Conservation (phyloP, 2,797 vertebrate genomes). For the Callimico goeldii region DNA sequence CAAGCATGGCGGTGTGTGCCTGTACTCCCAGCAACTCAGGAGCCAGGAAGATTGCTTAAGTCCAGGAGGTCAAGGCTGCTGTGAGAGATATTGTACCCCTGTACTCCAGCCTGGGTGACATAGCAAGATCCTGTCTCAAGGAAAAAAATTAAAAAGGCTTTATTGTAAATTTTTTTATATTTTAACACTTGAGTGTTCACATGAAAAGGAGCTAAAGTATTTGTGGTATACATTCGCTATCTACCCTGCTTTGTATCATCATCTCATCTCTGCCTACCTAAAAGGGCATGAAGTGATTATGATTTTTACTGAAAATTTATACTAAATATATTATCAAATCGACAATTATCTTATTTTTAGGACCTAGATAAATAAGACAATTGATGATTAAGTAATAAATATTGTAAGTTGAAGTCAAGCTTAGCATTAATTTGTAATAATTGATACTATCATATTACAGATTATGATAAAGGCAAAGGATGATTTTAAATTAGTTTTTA, state of each 20-base stretch:
- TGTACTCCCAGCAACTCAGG: neutral
- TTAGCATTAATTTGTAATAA: neutral
- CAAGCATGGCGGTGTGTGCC: neutral
- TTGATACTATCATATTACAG: neutral
- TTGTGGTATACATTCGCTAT: neutral
- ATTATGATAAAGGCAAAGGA: neutral
- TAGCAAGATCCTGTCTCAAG: neutral
- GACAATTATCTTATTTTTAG: neutral
- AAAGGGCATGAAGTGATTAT: neutral
- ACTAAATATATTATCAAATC: neutral
- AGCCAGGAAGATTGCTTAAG: neutral
- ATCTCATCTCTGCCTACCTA: neutral
- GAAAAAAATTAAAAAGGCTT: neutral
- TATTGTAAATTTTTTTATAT: neutral
- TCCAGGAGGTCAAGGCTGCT: neutral
- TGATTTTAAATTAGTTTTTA: neutral
- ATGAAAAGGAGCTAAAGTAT: neutral
- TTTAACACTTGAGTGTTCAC: neutral
- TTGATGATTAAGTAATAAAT: neutral
- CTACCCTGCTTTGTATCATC: neutral
- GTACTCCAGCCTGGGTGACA: neutral
- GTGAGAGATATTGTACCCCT: neutral
- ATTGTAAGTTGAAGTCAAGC: neutral
- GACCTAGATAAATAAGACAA: neutral
- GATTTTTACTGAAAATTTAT: neutral